Base-by-base conservation (phyloP, 2,797 vertebrate species). In the Mastacembelus armatus region DNA sequence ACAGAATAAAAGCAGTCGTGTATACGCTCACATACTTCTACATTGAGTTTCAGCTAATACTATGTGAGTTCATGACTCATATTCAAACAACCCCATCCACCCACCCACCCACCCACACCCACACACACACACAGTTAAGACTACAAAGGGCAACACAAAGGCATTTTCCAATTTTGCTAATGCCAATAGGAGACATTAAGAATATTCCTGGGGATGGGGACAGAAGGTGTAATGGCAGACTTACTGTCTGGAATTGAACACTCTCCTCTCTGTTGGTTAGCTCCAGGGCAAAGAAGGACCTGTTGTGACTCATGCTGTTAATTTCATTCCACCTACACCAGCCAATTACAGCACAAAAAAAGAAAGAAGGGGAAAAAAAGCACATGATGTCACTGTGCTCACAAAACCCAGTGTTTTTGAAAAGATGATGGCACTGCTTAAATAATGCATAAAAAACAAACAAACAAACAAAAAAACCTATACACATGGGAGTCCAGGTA, bases 251-350 rank as follows among this genome's bases (percentile, higher is more conserved):
- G 89, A 98, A 99, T 77, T 98, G 98, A 89, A 98, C 94, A 84
- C 96, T 98, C 85, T 99, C 98, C 74, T 99, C 98, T 92, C 98
- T 98, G 91, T 93, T 98, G 68, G 95, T 83, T 67, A 99, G 85
- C 90, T 99, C 97, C 89, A 99, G 88, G 1, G 96, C 95, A 4
- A 99, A 98, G 86, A 97, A 97, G 32, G 97, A 98, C 92, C 97
- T 99, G 90, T 97, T 99, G 90, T 99, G 97, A 88, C 95, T 97
- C 97, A 99, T 97, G 91, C 98, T 98, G 75, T 96, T 96, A 89
- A 99, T 98, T 85, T 99, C 97, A 74, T 97, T 95, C 98, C 98
- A 99, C 94, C 98, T 99, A 86, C 84, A 85, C 72, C 72, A 54
- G 82, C 70, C 74, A 83, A 89, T 86, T 85, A 74, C 70, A 85